Base-by-base conservation (phyloP, 2,888 invertebrate genomes). In the Rosalia funebris region DNA sequence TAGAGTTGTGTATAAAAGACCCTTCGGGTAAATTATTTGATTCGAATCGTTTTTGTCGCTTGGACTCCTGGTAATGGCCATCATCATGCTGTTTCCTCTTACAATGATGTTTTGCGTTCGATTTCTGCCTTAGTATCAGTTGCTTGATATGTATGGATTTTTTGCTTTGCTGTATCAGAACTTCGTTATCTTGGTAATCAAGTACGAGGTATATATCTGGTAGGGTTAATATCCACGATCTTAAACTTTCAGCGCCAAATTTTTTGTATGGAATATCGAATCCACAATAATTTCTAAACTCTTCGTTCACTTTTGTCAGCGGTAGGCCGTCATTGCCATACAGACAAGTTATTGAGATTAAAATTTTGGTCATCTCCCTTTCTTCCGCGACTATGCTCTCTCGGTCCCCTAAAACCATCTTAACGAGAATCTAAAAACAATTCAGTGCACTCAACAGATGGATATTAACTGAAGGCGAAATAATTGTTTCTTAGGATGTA, bases 121-220 rank as follows among this genome's bases (percentile, higher is more conserved):
- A 52, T 54, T 71, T 74, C 48, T 75, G 75, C 32, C 70, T 73
- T 15, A 61, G 55, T 56, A 75, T 71, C 45, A 75, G 48, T 3
- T 75, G 62, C 57, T 71, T 72, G 11, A 75, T 69, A 54, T 73
- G 75, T 14, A 34, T 52, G 4, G 72, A 69, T 61, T 76, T 76
- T 16, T 65, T 61, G 48, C 75, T 75, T 39, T 74, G 65, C 39
- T 72, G 71, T 46, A 74, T 69, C 7, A 75, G 59, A 25, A 74
- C 65, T 41, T 75, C 75, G 19, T 71, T 67, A 34, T 67, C 57
- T 14, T 63, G 53, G n/a, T 53, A 44, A 50, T 74, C 70, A 14
- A 62, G 57, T 3, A 74, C 62, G 34, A 75, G 47, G 50, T 74
- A 75, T 52, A 75, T 70, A 47, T 74, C 65, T 0, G 73, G 75